These are phyloP conservation scores for Diplolepis rosae DNA, from an alignment of 2,888 invertebrate species.

Conservation along the genomic window DNA sequence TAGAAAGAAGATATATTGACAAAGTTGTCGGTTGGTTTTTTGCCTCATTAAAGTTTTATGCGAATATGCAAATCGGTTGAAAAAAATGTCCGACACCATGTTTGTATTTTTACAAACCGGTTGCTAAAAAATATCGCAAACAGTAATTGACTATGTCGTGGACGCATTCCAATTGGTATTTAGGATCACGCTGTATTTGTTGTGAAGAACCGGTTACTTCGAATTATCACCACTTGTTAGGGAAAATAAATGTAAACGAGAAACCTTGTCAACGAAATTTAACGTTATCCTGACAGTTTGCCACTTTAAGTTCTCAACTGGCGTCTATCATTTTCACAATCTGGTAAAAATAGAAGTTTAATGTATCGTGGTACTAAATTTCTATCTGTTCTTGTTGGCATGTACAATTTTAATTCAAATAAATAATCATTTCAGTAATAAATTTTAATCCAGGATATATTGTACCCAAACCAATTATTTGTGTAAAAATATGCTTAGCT, in stretches of 20 bases:
- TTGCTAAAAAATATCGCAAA: slow-evolving; percentile 24
- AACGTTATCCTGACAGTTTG: slow-evolving; percentile 17
- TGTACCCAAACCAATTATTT: too few species aligned
- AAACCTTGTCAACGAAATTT: slow-evolving; percentile 15
- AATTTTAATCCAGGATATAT: too few species aligned
- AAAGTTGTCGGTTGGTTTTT: not conserved
- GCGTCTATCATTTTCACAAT: not conserved
- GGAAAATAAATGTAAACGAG: slow-evolving; percentile 25
- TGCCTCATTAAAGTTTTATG: slow-evolving; percentile 26
- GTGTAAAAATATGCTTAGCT: too few species aligned
- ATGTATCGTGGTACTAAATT: not conserved
- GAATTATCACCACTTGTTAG: slow-evolving; percentile 9
- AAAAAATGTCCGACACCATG: not conserved
- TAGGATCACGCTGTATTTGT: slow-evolving; percentile 18
- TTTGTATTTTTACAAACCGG: slow-evolving; percentile 14
- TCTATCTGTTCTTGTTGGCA: not conserved
- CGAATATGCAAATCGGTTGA: slow-evolving; percentile 19
- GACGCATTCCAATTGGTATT: slow-evolving; percentile 27
- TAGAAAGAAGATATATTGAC: slow-evolving; percentile 26
- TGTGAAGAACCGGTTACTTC: slow-evolving; percentile 20
- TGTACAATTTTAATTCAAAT: not conserved
- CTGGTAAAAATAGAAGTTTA: not conserved
- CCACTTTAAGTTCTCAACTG: not conserved
- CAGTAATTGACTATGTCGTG: slow-evolving; percentile 28
- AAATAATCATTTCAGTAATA: too few species aligned